These are phyloP conservation scores for Drepana falcataria DNA, from an alignment of 2,888 invertebrate genomes.

Conservation along the genomic window DNA sequence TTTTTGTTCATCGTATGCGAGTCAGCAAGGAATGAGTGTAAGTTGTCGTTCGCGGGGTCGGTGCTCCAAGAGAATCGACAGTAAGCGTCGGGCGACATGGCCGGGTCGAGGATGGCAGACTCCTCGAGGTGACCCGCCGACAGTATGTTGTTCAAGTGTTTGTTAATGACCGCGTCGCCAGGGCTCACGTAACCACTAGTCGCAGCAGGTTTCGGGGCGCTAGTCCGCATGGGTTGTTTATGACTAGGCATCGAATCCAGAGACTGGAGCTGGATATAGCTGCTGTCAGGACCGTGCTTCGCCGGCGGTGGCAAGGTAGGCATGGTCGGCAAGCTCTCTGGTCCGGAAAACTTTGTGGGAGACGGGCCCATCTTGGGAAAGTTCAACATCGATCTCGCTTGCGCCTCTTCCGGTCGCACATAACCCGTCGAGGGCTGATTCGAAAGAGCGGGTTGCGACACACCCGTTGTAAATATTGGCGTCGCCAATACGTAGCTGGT, in stretches of 20 bases:
- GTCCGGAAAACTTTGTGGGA: slow-evolving; percentile 51
- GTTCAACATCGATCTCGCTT: slow-evolving; percentile 50
- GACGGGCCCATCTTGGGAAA: slow-evolving; percentile 55
- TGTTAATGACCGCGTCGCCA: slow-evolving; percentile 64
- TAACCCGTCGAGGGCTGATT: slow-evolving; percentile 56
- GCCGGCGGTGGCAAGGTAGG: slow-evolving; percentile 60
- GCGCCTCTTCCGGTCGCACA: slow-evolving; percentile 57
- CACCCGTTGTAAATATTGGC: slow-evolving; percentile 59
- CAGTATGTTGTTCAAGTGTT: slow-evolving; percentile 65
- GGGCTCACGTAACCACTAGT: slow-evolving; percentile 64
- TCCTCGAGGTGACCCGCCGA: slow-evolving; percentile 57
- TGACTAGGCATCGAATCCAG: slow-evolving; percentile 63
- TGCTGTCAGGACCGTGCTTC: slow-evolving; percentile 55
- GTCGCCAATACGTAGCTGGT: slow-evolving; percentile 71
- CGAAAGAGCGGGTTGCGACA: slow-evolving; percentile 32
- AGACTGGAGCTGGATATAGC: slow-evolving; percentile 68
- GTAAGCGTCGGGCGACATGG: slow-evolving; percentile 72
- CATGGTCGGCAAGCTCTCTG: slow-evolving; percentile 69
- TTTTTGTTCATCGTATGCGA: slow-evolving; percentile 58
- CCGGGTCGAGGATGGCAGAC: slow-evolving; percentile 65
- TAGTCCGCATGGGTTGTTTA: slow-evolving; percentile 48
- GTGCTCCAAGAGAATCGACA: slow-evolving; percentile 75
- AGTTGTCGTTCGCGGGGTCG: slow-evolving; percentile 67
- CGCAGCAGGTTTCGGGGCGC: slow-evolving; percentile 47
- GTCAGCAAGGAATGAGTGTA: slow-evolving; percentile 62